Evolutionary conservation across 2,888 invertebrate genomes (phyloP).

Genomic region (Platypus cylindrus): DNA sequence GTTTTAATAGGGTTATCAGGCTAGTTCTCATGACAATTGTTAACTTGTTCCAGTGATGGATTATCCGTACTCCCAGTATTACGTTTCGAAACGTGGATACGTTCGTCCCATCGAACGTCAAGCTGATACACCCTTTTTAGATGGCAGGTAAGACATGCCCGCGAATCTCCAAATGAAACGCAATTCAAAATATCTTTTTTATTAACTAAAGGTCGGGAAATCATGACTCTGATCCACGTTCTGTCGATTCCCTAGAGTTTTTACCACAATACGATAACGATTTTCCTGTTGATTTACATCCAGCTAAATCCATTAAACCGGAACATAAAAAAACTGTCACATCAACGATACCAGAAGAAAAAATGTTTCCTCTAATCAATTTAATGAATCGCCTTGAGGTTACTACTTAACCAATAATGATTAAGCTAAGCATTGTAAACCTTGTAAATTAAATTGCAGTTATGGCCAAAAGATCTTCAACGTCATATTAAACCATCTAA

Average conservation of each 20-base stretch:
- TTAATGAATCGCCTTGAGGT: conserved; percentile 22
- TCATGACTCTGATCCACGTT: conserved; percentile 19
- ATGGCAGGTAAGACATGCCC: conserved; percentile 9
- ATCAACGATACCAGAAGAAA: conserved; percentile 7
- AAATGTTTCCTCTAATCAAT: conserved; percentile 20
- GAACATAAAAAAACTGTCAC: background rate
- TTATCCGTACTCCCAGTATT: too few relatives aligned
- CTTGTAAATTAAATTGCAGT: conserved; percentile 3
- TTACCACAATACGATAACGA: conserved; percentile 20
- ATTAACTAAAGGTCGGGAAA: conserved; percentile 9
- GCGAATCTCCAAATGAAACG: background rate
- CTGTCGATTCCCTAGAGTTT: conserved; percentile 26
- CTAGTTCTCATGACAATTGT: too few relatives aligned
- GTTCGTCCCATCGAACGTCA: conserved; percentile 33
- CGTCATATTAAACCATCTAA: conserved; percentile 25
- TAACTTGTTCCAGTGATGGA: conserved; percentile 29
- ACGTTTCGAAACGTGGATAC: conserved; percentile 28
- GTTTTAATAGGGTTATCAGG: too few relatives aligned
- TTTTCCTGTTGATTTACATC: conserved; percentile 9
- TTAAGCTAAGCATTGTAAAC: background rate
- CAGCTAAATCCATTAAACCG: background rate
- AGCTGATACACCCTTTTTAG: conserved; percentile 20
- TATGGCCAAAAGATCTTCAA: conserved; percentile 25
- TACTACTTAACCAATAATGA: background rate
- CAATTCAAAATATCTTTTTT: background rate